phyloP scores from a whole-genome alignment of 1,140 invertebrate genomes.

The Halesus radiatus region DNA sequence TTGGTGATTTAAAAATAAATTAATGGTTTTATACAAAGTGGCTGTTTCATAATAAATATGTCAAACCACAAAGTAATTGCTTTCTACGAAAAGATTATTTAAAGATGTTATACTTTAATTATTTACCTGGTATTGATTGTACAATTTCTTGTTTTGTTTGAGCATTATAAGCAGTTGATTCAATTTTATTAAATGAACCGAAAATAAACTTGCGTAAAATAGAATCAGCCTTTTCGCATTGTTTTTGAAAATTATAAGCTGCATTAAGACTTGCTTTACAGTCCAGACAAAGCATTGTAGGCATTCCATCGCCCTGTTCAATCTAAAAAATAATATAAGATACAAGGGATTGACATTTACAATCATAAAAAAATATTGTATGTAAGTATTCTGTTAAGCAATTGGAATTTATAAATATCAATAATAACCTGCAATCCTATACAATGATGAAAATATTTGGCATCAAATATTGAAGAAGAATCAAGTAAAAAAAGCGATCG shows the following conservation, averaged over 20 bases:
- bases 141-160: too few relatives aligned
- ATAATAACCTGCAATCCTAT: slow-evolving; percentile 11
- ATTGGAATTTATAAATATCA: background rate
- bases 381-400: background rate
- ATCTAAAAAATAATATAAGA: slow-evolving; percentile 8
- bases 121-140: too few relatives aligned
- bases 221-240: slow-evolving; percentile 61
- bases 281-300: slow-evolving; percentile 29
- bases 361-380: too few relatives aligned
- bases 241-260: slow-evolving; percentile 61
- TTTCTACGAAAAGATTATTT: too few relatives aligned
- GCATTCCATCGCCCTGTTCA: slow-evolving; percentile 26
- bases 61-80: too few relatives aligned
- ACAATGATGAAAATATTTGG: background rate
- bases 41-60: too few relatives aligned
- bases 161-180: too few relatives aligned
- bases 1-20: too few relatives aligned
- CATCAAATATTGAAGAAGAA: background rate
- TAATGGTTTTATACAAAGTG: too few relatives aligned
- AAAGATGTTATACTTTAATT: too few relatives aligned
- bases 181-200: background rate
- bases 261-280: slow-evolving; percentile 53
- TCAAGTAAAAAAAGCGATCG: slow-evolving; percentile 1
- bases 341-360: too few relatives aligned
- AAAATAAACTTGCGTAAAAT: slow-evolving; percentile 41